These are phyloP conservation scores for Drosophila pruinosa DNA, from an alignment of 1,140 invertebrate genomes.

Conservation along the genomic window DNA sequence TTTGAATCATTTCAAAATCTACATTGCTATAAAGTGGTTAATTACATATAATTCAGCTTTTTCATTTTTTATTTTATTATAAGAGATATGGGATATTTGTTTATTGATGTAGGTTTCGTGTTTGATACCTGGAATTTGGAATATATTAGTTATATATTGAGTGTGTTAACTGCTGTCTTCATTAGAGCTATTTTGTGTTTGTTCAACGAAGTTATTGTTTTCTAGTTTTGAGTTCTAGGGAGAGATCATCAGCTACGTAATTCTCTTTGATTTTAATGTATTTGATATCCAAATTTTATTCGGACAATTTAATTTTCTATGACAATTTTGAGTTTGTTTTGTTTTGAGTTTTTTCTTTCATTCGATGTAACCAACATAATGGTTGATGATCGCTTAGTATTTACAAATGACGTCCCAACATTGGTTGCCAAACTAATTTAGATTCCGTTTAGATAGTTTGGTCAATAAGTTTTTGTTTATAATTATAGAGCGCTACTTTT, in stretches of 20 bases:
- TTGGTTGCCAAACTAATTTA: too few species aligned
- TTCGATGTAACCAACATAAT: too few species aligned
- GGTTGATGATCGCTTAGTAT: too few species aligned
- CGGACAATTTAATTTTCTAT: too few species aligned
- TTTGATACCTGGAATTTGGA: too few species aligned
- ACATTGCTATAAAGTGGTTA: not conserved
- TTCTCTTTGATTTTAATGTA: conserved; percentile 13
- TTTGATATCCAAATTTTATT: too few species aligned
- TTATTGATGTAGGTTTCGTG: not conserved
- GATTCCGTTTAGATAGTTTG: too few species aligned
- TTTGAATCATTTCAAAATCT: conserved; percentile 12
- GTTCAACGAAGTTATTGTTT: not conserved
- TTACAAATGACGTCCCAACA: too few species aligned
- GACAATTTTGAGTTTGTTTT: conserved; percentile 10
- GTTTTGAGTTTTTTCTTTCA: too few species aligned
- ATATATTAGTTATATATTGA: not conserved
- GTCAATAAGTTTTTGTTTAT: too few species aligned
- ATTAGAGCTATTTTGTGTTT: not conserved
- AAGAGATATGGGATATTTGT: not conserved
- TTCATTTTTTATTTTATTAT: not conserved
- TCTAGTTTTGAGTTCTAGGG: not conserved
- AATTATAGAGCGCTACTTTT: too few species aligned
- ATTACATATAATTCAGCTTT: not conserved
- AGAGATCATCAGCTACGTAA: not conserved
- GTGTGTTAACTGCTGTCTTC: not conserved